Evolutionary conservation across 30 jellyfish, hydroid and myxozoan genomes (phyloP).

Genomic region (Rhopilema esculentum): DNA sequence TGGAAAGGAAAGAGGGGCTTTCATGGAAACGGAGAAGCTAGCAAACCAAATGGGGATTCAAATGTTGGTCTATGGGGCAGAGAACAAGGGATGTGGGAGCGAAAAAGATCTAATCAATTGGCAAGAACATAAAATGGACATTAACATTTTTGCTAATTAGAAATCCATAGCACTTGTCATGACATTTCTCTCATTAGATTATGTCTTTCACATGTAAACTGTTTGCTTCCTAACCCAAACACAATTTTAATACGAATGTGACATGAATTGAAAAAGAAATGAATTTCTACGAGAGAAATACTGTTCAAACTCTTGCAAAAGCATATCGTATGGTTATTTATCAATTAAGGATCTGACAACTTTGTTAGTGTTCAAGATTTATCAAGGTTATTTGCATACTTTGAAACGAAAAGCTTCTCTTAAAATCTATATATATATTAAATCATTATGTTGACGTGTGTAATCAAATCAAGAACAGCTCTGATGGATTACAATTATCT

Average conservation of each 20-base stretch:
- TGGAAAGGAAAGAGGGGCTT: constrained; percentile 53
- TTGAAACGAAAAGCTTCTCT: too few species aligned
- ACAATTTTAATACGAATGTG: not conserved
- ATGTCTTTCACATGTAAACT: not conserved
- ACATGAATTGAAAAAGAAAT: not conserved
- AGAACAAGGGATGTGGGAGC: constrained; percentile 46
- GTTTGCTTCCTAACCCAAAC: not conserved
- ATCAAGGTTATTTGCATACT: too few species aligned
- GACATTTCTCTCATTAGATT: not conserved
- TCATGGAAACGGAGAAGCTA: not conserved
- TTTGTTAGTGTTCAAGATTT: too few species aligned
- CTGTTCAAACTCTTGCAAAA: too few species aligned
- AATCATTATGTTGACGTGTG: too few species aligned
- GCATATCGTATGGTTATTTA: too few species aligned
- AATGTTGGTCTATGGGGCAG: constrained; percentile 72
- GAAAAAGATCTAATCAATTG: constrained; percentile 11
- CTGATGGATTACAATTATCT: not conserved
- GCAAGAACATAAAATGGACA: not conserved
- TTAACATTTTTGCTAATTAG: not conserved
- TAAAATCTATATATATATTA: too few species aligned
- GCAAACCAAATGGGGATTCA: constrained; percentile 22
- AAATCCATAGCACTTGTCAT: not conserved
- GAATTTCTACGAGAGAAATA: too few species aligned
- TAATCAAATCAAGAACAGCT: not conserved
- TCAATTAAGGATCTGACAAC: too few species aligned